Base-by-base conservation (phyloP, 64 coral and sea anemone species). In the Dendrophyllia cribrosa region DNA sequence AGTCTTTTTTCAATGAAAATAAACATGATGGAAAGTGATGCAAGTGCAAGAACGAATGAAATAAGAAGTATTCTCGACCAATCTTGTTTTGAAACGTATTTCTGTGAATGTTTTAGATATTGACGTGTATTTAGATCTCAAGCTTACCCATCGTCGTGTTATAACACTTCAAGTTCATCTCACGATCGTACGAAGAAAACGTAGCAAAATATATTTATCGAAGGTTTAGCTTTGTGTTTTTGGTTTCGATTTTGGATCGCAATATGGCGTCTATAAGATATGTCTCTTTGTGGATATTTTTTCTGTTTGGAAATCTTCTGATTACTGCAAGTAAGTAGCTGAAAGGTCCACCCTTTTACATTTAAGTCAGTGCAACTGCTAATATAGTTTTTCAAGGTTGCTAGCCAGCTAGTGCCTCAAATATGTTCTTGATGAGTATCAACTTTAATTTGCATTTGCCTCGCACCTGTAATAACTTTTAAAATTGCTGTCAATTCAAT, bases 81-180 rank as follows among this genome's bases (percentile, higher is more conserved):
- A 80, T 80, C 77, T 80, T 24, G 4, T 44, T 44, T 80, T 43
- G 77, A 80, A 60, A 80, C 77, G 77, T 80, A 79, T 79, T 51
- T 59, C 21, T 59, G n/a, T 59, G 74, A 22, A 11, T 77, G 50
- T 43, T 16, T 79, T 8, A 59, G 34, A 43, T 59, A 51, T 2
- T 59, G 3, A 51, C 15, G 34, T 16, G 3, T 75, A 20, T 75
- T 75, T 51, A 20, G 2, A 15, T 16, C 72, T 19, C 16, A 17
- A 12, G 44, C 48, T 75, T n/a, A 75, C 7, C 48, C 72, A 13
- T 61, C 13, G 23, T 61, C 55, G 24, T 80, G 23, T 80, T 61
- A 34, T 25, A 4, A 4, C 23, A 3, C 4, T 25, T 70, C 67
- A 70, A 70, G 1, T 56, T 56, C 12, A 56, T 12, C 3, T 56